Conservation (phyloP, 2,888 invertebrate genomes). For the Ramazzottius varieornatus region DNA sequence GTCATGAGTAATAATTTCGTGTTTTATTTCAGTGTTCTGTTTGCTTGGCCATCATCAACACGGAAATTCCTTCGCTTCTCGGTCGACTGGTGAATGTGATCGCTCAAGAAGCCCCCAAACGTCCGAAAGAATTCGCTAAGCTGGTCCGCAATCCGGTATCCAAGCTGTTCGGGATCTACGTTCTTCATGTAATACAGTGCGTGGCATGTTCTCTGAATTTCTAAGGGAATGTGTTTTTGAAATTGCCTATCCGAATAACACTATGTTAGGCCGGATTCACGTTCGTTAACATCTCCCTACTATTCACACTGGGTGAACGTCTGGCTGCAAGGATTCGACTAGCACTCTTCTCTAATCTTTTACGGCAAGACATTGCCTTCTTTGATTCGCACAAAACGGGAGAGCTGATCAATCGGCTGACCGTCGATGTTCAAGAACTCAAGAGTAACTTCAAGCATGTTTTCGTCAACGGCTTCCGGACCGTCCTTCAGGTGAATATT, state of each 20-base stretch:
- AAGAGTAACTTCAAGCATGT: conserved; percentile 83
- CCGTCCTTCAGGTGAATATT: conserved; percentile 60
- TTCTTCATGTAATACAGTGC: conserved; percentile 39
- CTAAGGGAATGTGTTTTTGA: not conserved
- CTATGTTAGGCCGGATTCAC: conserved; percentile 46
- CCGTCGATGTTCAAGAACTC: conserved; percentile 81
- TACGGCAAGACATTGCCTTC: conserved; percentile 62
- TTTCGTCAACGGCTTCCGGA: conserved; percentile 66
- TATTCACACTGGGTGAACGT: conserved; percentile 63
- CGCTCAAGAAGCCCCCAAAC: conserved; percentile 26
- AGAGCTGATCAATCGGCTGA: conserved; percentile 67
- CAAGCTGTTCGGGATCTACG: conserved; percentile 38
- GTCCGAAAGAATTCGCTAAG: conserved; percentile 30
- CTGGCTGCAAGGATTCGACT: conserved; percentile 53
- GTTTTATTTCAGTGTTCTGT: conserved; percentile 47
- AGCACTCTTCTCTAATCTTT: conserved; percentile 50
- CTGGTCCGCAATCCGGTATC: conserved; percentile 38
- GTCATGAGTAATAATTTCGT: conserved; percentile 5
- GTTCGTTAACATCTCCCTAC: conserved; percentile 57
- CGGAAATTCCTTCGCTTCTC: conserved; percentile 56
- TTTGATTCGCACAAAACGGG: conserved; percentile 72
- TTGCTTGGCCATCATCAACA: conserved; percentile 55
- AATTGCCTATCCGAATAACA: not conserved
- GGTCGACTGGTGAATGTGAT: conserved; percentile 56
- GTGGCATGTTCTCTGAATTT: not conserved